These are phyloP conservation scores for Orchesellides sinensis DNA, from an alignment of 2,888 invertebrate genomes.

Conservation along the genomic window DNA sequence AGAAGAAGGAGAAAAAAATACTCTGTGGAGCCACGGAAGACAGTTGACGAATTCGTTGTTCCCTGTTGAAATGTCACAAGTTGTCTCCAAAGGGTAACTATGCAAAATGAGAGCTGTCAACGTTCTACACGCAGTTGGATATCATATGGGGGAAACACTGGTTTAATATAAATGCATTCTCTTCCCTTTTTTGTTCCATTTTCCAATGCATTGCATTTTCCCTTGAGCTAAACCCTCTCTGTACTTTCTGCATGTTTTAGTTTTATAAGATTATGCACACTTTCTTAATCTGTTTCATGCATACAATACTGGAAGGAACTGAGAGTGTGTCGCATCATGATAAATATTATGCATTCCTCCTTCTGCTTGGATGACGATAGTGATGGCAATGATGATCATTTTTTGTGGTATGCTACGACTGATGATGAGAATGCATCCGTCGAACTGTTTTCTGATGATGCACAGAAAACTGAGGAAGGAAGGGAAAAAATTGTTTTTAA, in stretches of 20 bases:
- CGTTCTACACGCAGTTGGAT: constrained; percentile 58
- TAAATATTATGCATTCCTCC: constrained; percentile 60
- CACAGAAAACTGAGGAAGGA: neutral
- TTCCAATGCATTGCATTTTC: constrained; percentile 34
- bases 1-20: constrained; percentile 41
- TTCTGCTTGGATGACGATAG: constrained; percentile 25
- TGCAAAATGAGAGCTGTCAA: constrained; percentile 73
- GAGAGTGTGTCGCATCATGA: constrained; percentile 39
- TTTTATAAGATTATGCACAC: neutral
- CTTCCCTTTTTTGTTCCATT: constrained; percentile 17
- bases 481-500: constrained; percentile 27
- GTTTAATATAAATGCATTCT: constrained; percentile 8
- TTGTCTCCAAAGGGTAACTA: constrained; percentile 65
- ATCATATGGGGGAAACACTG: constrained; percentile 3
- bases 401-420: neutral
- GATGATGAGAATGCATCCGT: neutral
- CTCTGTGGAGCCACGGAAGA: constrained; percentile 54
- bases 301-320: neutral
- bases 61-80: constrained; percentile 66
- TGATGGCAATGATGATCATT: constrained; percentile 35
- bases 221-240: neutral
- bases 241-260: neutral
- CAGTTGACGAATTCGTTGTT: constrained; percentile 67
- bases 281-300: constrained; percentile 16
- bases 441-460: neutral